These are phyloP conservation scores for Capreolus pygargus DNA, from an alignment of 2,113 vertebrate genomes.

Conservation along the genomic window DNA sequence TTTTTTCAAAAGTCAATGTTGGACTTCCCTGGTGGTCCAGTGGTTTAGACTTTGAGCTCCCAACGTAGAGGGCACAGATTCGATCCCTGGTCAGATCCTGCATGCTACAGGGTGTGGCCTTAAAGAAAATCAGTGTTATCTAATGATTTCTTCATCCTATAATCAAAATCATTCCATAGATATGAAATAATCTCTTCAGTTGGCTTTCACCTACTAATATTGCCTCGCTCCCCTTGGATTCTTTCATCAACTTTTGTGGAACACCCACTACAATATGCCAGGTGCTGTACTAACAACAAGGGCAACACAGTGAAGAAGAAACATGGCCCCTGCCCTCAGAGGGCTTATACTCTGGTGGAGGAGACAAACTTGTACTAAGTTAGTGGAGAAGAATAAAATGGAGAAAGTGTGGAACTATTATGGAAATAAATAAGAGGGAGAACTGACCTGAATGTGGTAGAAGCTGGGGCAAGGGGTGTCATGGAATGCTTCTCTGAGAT, in stretches of 20 bases:
- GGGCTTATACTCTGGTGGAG: background rate
- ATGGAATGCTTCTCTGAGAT: background rate
- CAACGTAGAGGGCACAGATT: background rate
- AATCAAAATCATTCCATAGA: background rate
- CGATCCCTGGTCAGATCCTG: background rate
- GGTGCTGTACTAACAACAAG: background rate
- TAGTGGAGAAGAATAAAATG: slow-evolving; percentile 14
- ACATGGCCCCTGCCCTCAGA: background rate
- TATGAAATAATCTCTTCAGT: background rate
- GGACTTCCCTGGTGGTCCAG: background rate
- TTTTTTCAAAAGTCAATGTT: background rate
- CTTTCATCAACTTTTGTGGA: background rate
- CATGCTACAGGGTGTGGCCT: background rate
- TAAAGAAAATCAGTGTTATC: background rate
- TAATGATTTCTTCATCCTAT: slow-evolving; percentile 19
- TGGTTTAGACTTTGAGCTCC: background rate
- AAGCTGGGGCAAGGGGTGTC: background rate
- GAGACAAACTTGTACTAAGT: slow-evolving; percentile 17
- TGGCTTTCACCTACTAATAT: slow-evolving; percentile 26
- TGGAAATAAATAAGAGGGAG: background rate
- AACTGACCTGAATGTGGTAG: background rate
- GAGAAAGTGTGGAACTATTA: background rate
- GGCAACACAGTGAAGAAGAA: slow-evolving; percentile 26
- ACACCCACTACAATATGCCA: background rate
- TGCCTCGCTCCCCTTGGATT: background rate